A percentile compares a stretch with the other conserved stretches of the same genome.
Evolutionary conservation across 2,113 vertebrate genomes (phyloP).

Genomic region (Notothenia rossii): DNA sequence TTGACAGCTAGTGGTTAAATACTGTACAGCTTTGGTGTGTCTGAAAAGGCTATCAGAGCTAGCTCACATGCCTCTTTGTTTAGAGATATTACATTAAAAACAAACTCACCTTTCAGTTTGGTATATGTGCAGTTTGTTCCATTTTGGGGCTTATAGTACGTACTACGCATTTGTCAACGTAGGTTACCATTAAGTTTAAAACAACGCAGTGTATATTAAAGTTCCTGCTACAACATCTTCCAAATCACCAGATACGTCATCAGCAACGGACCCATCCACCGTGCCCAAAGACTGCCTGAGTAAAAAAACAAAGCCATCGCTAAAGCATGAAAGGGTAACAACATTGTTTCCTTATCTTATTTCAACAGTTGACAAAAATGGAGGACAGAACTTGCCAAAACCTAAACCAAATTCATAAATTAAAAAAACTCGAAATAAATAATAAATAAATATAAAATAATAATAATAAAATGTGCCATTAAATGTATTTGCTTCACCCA

Average conservation of each 20-base stretch:
- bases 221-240: slow-evolving; percentile 57
- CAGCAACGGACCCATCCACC: slow-evolving; percentile 36
- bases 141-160: slow-evolving; percentile 46
- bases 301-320: slow-evolving; percentile 16
- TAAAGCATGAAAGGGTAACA: too few species aligned
- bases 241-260: slow-evolving; percentile 65
- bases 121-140: slow-evolving; percentile 48
- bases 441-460: too few species aligned
- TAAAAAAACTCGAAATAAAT: too few species aligned
- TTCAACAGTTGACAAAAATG: too few species aligned
- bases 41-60: slow-evolving; percentile 25
- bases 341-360: too few species aligned
- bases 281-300: slow-evolving; percentile 56
- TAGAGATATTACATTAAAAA: background rate
- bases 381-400: too few species aligned
- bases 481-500: too few species aligned
- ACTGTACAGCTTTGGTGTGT: background rate
- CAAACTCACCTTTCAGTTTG: slow-evolving; percentile 72
- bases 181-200: background rate
- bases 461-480: too few species aligned
- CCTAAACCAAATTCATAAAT: too few species aligned
- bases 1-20: slow-evolving; percentile 13
- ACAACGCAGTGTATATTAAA: slow-evolving; percentile 4
- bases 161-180: slow-evolving; percentile 42
- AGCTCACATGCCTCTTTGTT: slow-evolving; percentile 15